phyloP scores from a whole-genome alignment of 2,113 vertebrate genomes.

The Aptenodytes patagonicus region DNA sequence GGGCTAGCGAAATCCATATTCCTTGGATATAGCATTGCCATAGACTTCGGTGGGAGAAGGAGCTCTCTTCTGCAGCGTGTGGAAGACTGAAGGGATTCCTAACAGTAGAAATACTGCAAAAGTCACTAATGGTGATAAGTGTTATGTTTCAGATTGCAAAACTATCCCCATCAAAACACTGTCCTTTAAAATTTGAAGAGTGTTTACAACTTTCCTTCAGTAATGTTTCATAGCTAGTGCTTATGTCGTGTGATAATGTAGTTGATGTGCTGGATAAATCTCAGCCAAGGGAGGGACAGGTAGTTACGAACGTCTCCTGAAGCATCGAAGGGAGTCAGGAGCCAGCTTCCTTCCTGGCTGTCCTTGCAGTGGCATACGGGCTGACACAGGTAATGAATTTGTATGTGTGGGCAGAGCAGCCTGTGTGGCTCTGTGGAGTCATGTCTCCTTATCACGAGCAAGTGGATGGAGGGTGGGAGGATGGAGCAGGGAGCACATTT shows the following conservation, averaged over 20 bases:
- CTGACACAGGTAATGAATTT: not conserved
- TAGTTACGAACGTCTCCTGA: accelerated
- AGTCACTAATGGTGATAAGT: not conserved
- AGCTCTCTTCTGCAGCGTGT: not conserved
- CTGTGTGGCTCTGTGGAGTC: not conserved
- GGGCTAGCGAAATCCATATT: not conserved
- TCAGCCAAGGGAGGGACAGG: not conserved
- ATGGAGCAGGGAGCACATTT: not conserved
- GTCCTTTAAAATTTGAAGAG: not conserved
- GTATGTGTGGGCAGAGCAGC: not conserved
- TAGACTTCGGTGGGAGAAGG: not conserved
- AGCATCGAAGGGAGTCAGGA: not conserved
- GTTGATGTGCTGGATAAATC: not conserved
- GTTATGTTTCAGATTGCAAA: not conserved
- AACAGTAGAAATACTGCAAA: not conserved
- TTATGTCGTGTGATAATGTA: not conserved
- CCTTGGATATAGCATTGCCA: not conserved
- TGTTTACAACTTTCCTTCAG: not conserved
- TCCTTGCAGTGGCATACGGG: not conserved
- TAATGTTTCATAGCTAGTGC: not conserved
- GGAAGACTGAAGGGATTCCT: not conserved
- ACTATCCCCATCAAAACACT: accelerated
- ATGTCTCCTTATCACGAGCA: accelerated
- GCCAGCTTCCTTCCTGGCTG: not conserved
- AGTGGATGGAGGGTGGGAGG: not conserved